Evolutionary conservation across 2,113 vertebrate species (phyloP).

Genomic region (Nothoprocta perdicaria): DNA sequence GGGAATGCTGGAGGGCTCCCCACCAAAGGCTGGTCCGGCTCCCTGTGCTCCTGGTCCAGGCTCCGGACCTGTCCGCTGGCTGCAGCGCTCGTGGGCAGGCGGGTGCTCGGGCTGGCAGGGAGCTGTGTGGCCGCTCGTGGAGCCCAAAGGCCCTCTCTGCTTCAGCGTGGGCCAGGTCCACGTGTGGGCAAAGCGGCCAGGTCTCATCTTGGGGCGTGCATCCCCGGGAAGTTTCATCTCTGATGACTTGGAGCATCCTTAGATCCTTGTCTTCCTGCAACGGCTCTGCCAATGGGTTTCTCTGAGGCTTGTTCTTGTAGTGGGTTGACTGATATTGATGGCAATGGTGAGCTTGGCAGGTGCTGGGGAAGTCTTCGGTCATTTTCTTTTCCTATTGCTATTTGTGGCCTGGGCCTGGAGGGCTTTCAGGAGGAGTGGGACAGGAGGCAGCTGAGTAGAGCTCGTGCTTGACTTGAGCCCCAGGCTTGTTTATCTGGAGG

Average conservation of each 20-base stretch:
- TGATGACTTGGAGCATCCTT: neutral
- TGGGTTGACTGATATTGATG: neutral
- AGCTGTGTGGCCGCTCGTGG: neutral
- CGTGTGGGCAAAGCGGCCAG: accelerated
- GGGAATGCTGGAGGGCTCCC: too few species aligned
- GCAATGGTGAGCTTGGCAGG: constrained; percentile 51
- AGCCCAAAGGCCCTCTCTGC: accelerated
- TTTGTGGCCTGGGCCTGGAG: constrained; percentile 27
- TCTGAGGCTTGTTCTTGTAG: constrained; percentile 20
- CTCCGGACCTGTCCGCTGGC: neutral
- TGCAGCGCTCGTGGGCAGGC: accelerated
- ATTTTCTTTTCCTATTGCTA: neutral
- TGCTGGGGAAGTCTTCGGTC: constrained; percentile 18
- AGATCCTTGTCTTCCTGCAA: neutral
- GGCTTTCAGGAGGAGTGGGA: constrained; percentile 42
- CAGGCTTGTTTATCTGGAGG: constrained; percentile 16
- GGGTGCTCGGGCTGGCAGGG: neutral
- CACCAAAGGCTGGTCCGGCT: neutral
- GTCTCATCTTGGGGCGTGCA: neutral
- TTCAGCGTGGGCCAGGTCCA: neutral
- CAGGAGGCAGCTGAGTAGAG: neutral
- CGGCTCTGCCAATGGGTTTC: neutral
- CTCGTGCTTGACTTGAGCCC: neutral
- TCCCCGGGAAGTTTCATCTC: neutral
- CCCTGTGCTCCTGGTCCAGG: too few species aligned